Percentiles rank a stretch among this genome's conserved stretches.
Conservation (phyloP, 2,888 invertebrate species). For the Thecophora atra region DNA sequence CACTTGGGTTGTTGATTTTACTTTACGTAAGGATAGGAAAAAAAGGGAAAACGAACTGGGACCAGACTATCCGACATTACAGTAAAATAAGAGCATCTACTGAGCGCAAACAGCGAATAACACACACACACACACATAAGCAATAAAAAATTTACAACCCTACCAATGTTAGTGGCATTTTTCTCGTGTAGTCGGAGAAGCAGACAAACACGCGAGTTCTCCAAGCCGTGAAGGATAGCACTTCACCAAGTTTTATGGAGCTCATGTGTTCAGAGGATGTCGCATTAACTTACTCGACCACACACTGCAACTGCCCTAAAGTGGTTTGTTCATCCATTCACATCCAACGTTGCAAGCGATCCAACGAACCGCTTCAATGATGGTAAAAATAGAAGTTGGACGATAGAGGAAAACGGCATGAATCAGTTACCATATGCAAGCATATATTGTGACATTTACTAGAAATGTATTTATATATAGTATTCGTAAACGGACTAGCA, state of each 20-base stretch:
- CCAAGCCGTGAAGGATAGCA: background rate
- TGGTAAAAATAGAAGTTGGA: too few relatives aligned
- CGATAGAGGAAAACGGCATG: too few relatives aligned
- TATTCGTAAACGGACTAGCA: too few relatives aligned
- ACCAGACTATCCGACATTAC: background rate
- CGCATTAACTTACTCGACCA: conserved; percentile 11
- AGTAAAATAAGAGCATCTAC: background rate
- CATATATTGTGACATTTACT: too few relatives aligned
- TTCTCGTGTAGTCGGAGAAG: too few relatives aligned
- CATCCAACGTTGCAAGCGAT: too few relatives aligned
- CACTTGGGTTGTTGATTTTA: background rate
- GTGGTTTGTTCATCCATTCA: background rate
- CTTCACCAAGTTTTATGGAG: background rate
- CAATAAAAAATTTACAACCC: conserved; percentile 33
- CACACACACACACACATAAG: conserved; percentile 37
- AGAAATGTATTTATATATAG: too few relatives aligned
- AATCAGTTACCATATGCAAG: too few relatives aligned
- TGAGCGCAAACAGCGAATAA: background rate
- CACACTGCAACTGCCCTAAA: background rate
- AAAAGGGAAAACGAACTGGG: background rate
- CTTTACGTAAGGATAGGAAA: background rate
- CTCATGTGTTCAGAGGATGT: conserved; percentile 12
- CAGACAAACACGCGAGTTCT: background rate
- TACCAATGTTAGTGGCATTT: conserved; percentile 6
- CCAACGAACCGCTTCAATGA: too few relatives aligned